Conservation (phyloP, 2,888 invertebrate species). For the Auanema freiburgensis region DNA sequence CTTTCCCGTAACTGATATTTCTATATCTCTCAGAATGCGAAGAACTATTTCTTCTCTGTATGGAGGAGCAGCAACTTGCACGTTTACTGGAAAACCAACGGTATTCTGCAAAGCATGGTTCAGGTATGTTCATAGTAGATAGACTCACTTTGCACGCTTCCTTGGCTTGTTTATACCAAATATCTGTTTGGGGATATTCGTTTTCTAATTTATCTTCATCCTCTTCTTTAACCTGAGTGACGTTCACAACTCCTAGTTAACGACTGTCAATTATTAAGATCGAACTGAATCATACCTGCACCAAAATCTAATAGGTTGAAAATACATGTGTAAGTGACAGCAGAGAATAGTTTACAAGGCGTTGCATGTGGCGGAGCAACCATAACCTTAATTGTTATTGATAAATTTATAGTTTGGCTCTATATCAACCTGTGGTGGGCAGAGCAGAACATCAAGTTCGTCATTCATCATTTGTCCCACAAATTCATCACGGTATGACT, state of each 20-base stretch:
- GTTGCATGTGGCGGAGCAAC: constrained; percentile 44
- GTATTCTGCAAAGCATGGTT: constrained; percentile 28
- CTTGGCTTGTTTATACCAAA: constrained; percentile 50
- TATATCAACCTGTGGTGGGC: constrained; percentile 44
- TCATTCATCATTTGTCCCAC: constrained; percentile 35
- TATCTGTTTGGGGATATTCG: constrained; percentile 50
- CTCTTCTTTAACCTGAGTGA: constrained; percentile 56
- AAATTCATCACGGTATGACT: constrained; percentile 46
- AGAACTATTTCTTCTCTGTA: constrained; percentile 51
- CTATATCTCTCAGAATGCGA: constrained; percentile 50
- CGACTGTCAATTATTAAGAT: background rate
- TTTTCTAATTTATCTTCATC: constrained; percentile 47
- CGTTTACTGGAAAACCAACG: constrained; percentile 55
- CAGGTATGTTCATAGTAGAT: too few species aligned
- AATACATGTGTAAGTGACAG: constrained; percentile 57
- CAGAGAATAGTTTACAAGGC: constrained; percentile 48
- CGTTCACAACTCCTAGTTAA: constrained; percentile 53
- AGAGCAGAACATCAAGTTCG: constrained; percentile 47
- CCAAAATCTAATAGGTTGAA: constrained; percentile 64
- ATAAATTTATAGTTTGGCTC: background rate
- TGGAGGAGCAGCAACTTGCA: constrained; percentile 55
- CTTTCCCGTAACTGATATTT: constrained; percentile 36
- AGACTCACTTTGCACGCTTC: constrained; percentile 32
- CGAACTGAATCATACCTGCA: constrained; percentile 43
- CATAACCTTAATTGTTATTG: constrained; percentile 19